phyloP scores from a whole-genome alignment of 30 jellyfish, hydroid and myxozoan genomes.

The Cassiopea xamachana region DNA sequence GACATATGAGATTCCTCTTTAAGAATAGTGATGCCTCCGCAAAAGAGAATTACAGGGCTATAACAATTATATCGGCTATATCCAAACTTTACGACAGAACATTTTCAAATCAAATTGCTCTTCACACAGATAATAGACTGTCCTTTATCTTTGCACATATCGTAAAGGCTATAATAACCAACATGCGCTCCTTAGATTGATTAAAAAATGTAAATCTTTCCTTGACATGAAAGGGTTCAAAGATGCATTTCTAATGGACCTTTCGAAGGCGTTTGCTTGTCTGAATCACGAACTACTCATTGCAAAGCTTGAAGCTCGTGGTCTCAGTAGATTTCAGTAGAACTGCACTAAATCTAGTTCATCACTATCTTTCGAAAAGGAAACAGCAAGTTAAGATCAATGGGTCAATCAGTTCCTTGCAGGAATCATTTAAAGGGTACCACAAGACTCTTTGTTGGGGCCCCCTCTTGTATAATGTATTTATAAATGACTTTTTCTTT shows the following conservation, averaged over 20 bases:
- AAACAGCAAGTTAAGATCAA: slow-evolving; percentile 3
- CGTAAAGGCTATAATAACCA: not conserved
- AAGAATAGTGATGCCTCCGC: not conserved
- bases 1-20: not conserved
- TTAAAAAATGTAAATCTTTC: not conserved
- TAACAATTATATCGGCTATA: not conserved
- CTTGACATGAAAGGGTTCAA: not conserved
- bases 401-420: not conserved
- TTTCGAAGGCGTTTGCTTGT: not conserved
- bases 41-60: not conserved
- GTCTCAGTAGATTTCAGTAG: not conserved
- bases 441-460: slow-evolving; percentile 54
- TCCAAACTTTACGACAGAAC: not conserved
- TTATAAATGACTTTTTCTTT: slow-evolving; percentile 10
- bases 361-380: not conserved
- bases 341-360: no score
- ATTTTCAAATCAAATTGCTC: not conserved
- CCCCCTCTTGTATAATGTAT: slow-evolving; percentile 26
- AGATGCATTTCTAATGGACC: not conserved
- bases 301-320: slow-evolving; percentile 43
- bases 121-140: not conserved
- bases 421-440: slow-evolving; percentile 7
- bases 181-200: not conserved
- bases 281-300: slow-evolving; percentile 27
- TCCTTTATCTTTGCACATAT: not conserved